Conservation (phyloP, 2,113 vertebrate genomes). For the Smithornis capensis region DNA sequence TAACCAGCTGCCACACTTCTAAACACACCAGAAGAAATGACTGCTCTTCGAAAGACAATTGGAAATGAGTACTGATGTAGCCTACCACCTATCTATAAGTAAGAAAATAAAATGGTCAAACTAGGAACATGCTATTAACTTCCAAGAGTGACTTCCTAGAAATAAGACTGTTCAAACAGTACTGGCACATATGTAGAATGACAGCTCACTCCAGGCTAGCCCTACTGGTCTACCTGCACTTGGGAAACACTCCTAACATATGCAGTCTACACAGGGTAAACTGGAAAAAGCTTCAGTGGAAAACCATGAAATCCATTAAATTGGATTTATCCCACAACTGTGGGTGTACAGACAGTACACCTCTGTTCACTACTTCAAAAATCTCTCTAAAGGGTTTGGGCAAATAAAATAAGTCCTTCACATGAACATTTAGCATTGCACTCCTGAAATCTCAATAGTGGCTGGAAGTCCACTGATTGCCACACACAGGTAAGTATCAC, state of each 20-base stretch:
- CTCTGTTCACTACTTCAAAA: background rate
- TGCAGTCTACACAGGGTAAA: background rate
- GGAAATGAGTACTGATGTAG: background rate
- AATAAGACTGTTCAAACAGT: background rate
- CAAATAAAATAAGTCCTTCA: background rate
- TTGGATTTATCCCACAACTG: background rate
- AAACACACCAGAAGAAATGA: background rate
- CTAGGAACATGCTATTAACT: background rate
- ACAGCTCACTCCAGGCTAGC: background rate
- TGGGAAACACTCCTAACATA: background rate
- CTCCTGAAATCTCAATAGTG: background rate
- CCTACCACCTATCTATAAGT: background rate
- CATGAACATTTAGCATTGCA: rapidly evolving
- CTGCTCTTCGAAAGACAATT: background rate
- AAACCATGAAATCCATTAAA: background rate
- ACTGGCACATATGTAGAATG: background rate
- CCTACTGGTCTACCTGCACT: background rate
- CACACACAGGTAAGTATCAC: background rate
- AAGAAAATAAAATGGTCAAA: background rate
- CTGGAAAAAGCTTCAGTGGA: background rate
- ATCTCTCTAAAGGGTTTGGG: background rate
- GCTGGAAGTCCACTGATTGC: background rate
- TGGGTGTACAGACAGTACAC: background rate
- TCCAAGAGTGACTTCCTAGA: background rate
- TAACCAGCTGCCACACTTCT: background rate